Evolutionary conservation across 2,888 invertebrate species (phyloP).

Genomic region (Trileptium ribeirensis): DNA sequence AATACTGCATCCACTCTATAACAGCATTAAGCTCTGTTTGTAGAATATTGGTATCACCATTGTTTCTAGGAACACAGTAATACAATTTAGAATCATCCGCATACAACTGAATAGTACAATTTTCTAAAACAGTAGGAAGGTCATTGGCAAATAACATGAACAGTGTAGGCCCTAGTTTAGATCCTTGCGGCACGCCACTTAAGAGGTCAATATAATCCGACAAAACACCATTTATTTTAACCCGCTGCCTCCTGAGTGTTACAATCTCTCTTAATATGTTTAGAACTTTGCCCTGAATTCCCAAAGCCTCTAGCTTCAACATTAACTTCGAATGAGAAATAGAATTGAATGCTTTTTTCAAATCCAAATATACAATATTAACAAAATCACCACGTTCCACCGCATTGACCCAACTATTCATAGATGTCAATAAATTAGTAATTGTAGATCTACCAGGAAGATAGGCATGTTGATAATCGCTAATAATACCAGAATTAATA

Average conservation of each 20-base stretch:
- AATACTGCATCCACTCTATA: neutral
- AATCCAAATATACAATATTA: conserved; percentile 11
- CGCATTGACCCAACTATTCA: neutral
- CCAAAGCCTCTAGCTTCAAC: neutral
- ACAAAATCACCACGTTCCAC: neutral
- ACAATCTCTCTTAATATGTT: neutral
- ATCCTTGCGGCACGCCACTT: conserved; percentile 13
- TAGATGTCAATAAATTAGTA: neutral
- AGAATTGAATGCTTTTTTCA: conserved; percentile 14
- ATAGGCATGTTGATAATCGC: neutral
- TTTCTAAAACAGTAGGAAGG: neutral
- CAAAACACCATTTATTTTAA: neutral
- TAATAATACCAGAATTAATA: neutral
- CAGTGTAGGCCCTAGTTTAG: conserved; percentile 8
- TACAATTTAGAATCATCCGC: conserved; percentile 14
- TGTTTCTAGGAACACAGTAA: neutral
- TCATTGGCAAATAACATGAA: conserved; percentile 14
- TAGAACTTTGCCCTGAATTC: neutral
- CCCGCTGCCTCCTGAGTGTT: neutral
- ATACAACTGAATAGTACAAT: neutral
- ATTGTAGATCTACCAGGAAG: neutral
- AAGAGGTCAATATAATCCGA: neutral
- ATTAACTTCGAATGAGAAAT: neutral
- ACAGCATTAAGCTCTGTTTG: neutral
- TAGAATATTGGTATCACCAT: neutral